Conservation (phyloP, 2,888 invertebrate species). For the Julus scanicus region DNA sequence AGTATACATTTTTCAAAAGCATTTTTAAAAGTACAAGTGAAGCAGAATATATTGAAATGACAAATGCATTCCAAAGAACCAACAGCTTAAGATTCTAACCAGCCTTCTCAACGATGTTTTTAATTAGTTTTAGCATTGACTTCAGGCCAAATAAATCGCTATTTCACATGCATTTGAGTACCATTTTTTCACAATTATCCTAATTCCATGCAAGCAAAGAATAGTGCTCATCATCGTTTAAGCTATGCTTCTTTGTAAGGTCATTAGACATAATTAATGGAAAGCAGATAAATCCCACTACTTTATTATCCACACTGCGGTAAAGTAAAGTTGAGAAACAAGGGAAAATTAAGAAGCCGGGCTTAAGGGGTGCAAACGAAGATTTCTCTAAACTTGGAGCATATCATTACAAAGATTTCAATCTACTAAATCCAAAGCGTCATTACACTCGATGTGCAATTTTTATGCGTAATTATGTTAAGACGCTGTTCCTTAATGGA, state of each 20-base stretch:
- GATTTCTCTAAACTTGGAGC: neutral
- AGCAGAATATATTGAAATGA: neutral
- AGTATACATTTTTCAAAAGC: neutral
- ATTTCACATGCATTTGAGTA: neutral
- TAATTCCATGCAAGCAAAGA: neutral
- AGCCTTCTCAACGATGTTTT: neutral
- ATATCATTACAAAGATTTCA: neutral
- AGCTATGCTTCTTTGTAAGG: neutral
- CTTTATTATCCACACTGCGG: neutral
- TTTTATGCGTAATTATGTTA: neutral
- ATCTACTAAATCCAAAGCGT: neutral
- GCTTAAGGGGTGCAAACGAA: neutral
- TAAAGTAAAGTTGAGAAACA: neutral
- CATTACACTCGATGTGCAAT: neutral
- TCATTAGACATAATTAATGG: slow-evolving; percentile 8
- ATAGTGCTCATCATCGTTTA: neutral
- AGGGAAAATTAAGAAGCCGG: neutral
- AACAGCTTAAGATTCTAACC: neutral
- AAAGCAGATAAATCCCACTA: neutral
- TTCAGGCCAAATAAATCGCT: neutral
- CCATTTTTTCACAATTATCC: neutral
- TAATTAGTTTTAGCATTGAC: neutral
- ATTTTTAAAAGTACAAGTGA: neutral
- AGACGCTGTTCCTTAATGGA: neutral
- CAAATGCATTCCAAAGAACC: neutral